These are phyloP conservation scores for Tiphia femorata DNA, from an alignment of 2,888 invertebrate genomes.

Conservation along the genomic window DNA sequence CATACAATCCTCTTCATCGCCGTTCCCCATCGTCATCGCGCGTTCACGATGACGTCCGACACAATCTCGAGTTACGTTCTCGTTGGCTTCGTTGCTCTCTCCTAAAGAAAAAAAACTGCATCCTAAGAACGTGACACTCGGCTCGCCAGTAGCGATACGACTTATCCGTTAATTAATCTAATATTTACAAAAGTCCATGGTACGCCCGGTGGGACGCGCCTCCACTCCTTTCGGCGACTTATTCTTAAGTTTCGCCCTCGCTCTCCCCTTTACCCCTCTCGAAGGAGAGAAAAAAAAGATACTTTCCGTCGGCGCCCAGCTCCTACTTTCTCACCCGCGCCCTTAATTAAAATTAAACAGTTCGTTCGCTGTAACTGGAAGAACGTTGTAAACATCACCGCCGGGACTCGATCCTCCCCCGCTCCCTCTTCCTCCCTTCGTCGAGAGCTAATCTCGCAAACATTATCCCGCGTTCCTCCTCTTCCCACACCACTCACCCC, in stretches of 20 bases:
- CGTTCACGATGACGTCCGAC: too few relatives aligned
- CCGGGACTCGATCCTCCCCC: slow-evolving; percentile 3
- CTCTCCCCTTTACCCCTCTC: slow-evolving; percentile 11
- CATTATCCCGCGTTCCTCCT: not conserved
- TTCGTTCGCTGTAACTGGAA: slow-evolving; percentile 45
- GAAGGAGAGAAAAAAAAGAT: slow-evolving; percentile 33
- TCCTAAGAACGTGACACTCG: not conserved
- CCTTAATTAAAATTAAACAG: slow-evolving; percentile 21
- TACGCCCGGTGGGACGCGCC: slow-evolving; percentile 21
- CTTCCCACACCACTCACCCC: too few relatives aligned
- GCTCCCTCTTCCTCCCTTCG: not conserved
- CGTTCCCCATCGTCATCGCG: too few relatives aligned
- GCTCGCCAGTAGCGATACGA: slow-evolving; percentile 18
- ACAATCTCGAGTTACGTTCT: too few relatives aligned
- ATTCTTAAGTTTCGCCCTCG: slow-evolving; percentile 5
- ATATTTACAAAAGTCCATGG: slow-evolving; percentile 39
- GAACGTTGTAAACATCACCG: slow-evolving; percentile 45
- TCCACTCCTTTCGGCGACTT: too few relatives aligned
- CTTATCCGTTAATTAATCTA: slow-evolving; percentile 41
- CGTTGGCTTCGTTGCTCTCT: too few relatives aligned
- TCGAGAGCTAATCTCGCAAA: not conserved
- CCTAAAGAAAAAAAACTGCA: too few relatives aligned
- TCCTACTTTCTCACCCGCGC: slow-evolving; percentile 7
- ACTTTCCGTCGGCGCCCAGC: slow-evolving; percentile 20
- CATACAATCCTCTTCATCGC: too few relatives aligned